Evolutionary conservation across 2,797 vertebrate genomes (phyloP).

Genomic region (Jordanella pulchra): DNA sequence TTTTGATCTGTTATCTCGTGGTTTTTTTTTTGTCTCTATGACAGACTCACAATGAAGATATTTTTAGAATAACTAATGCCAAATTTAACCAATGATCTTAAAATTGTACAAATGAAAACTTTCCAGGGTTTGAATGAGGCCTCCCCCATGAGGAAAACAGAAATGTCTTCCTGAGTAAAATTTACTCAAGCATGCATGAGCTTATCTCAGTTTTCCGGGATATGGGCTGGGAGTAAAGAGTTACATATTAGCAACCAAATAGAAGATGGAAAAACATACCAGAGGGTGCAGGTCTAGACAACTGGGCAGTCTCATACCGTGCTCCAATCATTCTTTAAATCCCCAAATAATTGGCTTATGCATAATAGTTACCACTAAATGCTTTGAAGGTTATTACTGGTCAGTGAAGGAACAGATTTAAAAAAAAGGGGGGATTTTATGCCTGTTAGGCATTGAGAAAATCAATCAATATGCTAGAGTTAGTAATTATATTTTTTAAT

Average conservation of each 20-base stretch:
- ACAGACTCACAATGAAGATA: not conserved
- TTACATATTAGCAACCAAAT: conserved; percentile 68
- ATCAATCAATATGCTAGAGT: conserved; percentile 14
- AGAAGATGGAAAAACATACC: conserved; percentile 36
- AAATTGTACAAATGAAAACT: not conserved
- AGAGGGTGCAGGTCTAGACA: conserved; percentile 40
- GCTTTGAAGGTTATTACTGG: conserved; percentile 35
- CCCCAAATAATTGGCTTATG: conserved; percentile 38
- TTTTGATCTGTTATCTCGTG: not conserved
- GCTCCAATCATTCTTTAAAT: conserved; percentile 32
- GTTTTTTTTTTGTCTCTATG: not conserved
- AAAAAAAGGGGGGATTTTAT: conserved; percentile 2
- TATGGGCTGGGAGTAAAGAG: conserved; percentile 47
- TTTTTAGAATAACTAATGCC: not conserved
- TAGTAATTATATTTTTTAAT: conserved; percentile 36
- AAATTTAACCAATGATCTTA: not conserved
- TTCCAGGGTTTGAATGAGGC: conserved; percentile 27
- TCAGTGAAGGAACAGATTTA: conserved; percentile 18
- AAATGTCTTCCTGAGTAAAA: conserved; percentile 58
- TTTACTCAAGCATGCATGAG: conserved; percentile 57
- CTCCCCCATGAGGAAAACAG: conserved; percentile 40
- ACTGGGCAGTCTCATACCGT: conserved; percentile 35
- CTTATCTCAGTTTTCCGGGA: conserved; percentile 67
- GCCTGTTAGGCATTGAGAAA: conserved; percentile 12
- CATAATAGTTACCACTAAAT: conserved; percentile 33